Evolutionary conservation across 1,140 invertebrate genomes (phyloP), one percentile per base, ranked within the genome.

Genomic region (Heterodera schachtii): DNA sequence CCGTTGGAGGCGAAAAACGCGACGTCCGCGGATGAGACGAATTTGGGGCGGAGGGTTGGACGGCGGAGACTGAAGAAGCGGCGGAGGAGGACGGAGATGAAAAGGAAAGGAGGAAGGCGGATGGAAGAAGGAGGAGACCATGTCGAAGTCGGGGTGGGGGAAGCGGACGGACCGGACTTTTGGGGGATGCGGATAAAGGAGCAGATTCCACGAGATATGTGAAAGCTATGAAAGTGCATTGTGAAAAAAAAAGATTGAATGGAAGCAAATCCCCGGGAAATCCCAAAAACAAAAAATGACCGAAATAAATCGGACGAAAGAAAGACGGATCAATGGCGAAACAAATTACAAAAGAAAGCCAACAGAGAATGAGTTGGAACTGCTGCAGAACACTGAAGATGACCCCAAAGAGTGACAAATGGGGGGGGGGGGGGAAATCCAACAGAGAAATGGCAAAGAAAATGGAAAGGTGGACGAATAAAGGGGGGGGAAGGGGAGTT

Each of bases 1-100:
- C 71, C 81, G 46, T 83, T 82, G 57, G 41, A 83, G 19, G 21
- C 82, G 43, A 60, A 83, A 83, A 11, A 83, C 82, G 9, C 46
- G 64, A 9, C 82, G 69, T 5, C 82, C 82, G 60, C 82, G 69
- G 6, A 82, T n/a, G 16, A 83, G 73, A 52, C 82, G 46, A 41
- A 78, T 46, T 52, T 78, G 60, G 8, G 52, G 52, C 44, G 21
- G n/a, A 13, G 47, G n/a, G 43, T 74, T 74, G 3, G 46, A 57
- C 19, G 73, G 73, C 19, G n/a, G 73, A 21, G 46, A n/a, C 21
- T 21, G 21, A 8, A 9, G 73, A 43, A 74, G 7, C 3, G 52
- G 73, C n/a, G 73, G 73, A 7, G 73, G 41, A 11, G 73, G 73
- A 43, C 46, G 73, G 31, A 74, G 73, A 9, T 44, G 41, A 8